phyloP scores from a whole-genome alignment of 2,113 vertebrate species.

The Pan paniscus region DNA sequence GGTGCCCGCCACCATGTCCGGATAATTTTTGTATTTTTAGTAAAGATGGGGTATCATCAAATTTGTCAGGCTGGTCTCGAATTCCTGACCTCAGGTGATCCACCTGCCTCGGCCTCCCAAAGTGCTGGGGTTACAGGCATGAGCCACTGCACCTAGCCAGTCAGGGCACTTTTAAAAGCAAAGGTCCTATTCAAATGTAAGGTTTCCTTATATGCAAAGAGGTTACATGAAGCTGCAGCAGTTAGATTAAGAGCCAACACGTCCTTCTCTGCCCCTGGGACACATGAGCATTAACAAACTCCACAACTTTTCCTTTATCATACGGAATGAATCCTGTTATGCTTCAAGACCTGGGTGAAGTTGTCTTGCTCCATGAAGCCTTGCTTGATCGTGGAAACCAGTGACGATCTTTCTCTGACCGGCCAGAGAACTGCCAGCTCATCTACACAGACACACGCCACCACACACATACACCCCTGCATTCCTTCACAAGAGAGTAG shows the following conservation, averaged over 20 bases:
- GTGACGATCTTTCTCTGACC: neutral
- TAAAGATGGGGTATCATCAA: too few relatives aligned
- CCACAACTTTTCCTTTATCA: neutral
- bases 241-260: neutral
- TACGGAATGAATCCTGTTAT: neutral
- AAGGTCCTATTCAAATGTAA: neutral
- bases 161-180: neutral
- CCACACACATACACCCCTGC: neutral
- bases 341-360: neutral
- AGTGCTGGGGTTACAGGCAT: too few relatives aligned
- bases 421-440: neutral
- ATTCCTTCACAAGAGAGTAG: neutral
- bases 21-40: too few relatives aligned
- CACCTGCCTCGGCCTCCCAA: too few relatives aligned
- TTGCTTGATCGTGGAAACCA: neutral
- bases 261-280: neutral
- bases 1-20: too few relatives aligned
- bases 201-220: neutral
- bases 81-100: too few relatives aligned
- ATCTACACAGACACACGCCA: neutral
- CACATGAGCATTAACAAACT: neutral
- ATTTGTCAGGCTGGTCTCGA: too few relatives aligned
- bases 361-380: neutral
- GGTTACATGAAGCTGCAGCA: neutral
- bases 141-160: too few relatives aligned